Percentiles rank a stretch among this genome's conserved stretches.
These are phyloP conservation scores for Bombycilla garrulus DNA, from an alignment of 2,113 vertebrate species.

Conservation along the genomic window DNA sequence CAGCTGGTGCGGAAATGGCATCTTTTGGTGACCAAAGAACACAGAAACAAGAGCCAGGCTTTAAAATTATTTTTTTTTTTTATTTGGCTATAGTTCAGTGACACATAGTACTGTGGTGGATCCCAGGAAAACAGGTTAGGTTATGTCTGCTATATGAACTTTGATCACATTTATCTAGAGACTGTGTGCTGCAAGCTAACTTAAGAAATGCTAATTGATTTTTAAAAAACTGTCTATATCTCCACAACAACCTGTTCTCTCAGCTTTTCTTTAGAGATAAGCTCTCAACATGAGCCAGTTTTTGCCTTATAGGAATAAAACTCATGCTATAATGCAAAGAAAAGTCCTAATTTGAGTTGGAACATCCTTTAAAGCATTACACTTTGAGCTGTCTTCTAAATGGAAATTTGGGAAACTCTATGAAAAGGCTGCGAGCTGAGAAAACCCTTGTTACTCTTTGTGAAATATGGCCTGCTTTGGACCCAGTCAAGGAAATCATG, in stretches of 20 bases:
- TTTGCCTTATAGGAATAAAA: neutral
- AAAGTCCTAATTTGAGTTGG: neutral
- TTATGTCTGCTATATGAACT: neutral
- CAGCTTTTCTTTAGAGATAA: neutral
- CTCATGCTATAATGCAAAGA: neutral
- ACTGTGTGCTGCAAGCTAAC: neutral
- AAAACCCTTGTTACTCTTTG: neutral
- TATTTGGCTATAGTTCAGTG: neutral
- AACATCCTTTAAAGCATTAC: neutral
- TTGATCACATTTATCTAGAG: neutral
- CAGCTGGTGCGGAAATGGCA: neutral
- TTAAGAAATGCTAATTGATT: neutral
- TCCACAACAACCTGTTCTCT: neutral
- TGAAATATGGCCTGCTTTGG: neutral
- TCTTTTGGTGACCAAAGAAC: neutral
- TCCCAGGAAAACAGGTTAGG: neutral
- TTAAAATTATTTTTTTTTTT: neutral
- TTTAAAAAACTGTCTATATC: neutral
- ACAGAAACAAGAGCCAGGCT: neutral
- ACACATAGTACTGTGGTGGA: neutral
- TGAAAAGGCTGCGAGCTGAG: neutral
- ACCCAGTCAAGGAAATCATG: neutral
- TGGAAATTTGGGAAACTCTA: neutral
- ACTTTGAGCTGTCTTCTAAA: neutral
- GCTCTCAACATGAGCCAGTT: neutral